Base-by-base conservation (phyloP, 2,113 vertebrate genomes). In the Bettongia penicillata region DNA sequence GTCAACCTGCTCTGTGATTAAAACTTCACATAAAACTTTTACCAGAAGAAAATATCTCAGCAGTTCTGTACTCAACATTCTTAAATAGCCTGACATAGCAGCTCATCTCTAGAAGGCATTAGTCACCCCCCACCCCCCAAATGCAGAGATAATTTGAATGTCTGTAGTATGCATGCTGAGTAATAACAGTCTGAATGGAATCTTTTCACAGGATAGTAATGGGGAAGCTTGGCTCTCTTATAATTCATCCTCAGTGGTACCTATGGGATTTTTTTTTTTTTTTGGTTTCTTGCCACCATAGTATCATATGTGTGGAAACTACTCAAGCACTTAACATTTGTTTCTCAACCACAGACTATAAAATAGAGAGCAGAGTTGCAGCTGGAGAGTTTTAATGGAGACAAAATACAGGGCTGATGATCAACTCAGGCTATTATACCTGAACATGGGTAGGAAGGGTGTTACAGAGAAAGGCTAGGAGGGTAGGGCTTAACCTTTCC, bases 51-150 rank as follows among this genome's bases (percentile, higher is more conserved):
- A 97, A 95, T 93, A 91, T 93, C 48, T 90, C 93, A 24, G 53
- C 19, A 94, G 84, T 96, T 89, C 57, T 96, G 89, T 94, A 92
- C 49, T 91, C 94, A 53, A 95, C 93, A 95, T 95, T 97, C 95
- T 92, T 51, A 92, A 97, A 95, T 77, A 92, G 93, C 57, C 94
- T 96, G 92, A 94, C 89, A 91, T 47, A 57, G 26, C 11, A 24
- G 19, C 95, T 96, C 84, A 93, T 95, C 49, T 61, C 95, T 95
- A 84, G 89, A 95, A 61, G 95, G 50, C 53, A 68, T 96, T 97
- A 96, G 93, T 95, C 51, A 94, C 37, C 93, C 43, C 12, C 37
- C 14, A 28, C 43, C 93, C 43, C 37, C 37, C 61, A 14, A 77
- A 89, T n/a, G 94, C 91, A 90, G 90, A 91, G 91, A 92, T 96